phyloP scores from a whole-genome alignment of 1,140 invertebrate species.

The Prorops nasuta region DNA sequence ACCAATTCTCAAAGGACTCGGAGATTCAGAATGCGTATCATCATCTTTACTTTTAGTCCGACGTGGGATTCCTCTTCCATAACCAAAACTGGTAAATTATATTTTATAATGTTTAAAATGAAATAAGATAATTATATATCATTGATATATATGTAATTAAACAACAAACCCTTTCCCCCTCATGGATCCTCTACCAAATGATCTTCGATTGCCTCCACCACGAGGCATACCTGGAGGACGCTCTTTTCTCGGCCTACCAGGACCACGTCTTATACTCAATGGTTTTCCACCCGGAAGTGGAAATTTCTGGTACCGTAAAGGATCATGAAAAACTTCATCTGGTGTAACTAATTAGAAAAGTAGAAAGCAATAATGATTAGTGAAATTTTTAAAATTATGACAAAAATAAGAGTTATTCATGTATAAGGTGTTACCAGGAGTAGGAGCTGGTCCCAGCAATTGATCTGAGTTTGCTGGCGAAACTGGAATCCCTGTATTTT shows the following conservation, averaged over 20 bases:
- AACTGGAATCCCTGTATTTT: constrained; percentile 47
- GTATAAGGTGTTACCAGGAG: constrained; percentile 40
- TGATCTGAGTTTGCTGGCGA: constrained; percentile 54
- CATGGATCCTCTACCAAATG: constrained; percentile 46
- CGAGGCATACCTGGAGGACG: constrained; percentile 49
- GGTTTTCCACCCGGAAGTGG: constrained; percentile 59
- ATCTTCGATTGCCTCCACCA: constrained; percentile 41
- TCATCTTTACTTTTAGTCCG: constrained; percentile 55
- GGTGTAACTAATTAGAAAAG: constrained; percentile 38
- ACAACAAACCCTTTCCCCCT: constrained; percentile 49
- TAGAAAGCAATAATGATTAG: neutral
- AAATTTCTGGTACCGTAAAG: constrained; percentile 51
- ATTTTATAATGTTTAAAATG: neutral
- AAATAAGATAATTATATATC: neutral
- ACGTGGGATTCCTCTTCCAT: constrained; percentile 47
- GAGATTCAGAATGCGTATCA: constrained; percentile 53
- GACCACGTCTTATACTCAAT: constrained; percentile 65
- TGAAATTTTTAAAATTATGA: constrained; percentile 3
- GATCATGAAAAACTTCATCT: constrained; percentile 51
- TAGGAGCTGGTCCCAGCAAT: constrained; percentile 42
- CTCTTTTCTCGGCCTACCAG: constrained; percentile 71
- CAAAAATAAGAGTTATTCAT: constrained; percentile 1
- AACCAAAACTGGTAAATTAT: constrained; percentile 40
- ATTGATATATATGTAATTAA: neutral
- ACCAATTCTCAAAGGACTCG: constrained; percentile 47